These are phyloP conservation scores for Anthonomus grandis DNA, from an alignment of 1,140 invertebrate genomes.

Conservation along the genomic window DNA sequence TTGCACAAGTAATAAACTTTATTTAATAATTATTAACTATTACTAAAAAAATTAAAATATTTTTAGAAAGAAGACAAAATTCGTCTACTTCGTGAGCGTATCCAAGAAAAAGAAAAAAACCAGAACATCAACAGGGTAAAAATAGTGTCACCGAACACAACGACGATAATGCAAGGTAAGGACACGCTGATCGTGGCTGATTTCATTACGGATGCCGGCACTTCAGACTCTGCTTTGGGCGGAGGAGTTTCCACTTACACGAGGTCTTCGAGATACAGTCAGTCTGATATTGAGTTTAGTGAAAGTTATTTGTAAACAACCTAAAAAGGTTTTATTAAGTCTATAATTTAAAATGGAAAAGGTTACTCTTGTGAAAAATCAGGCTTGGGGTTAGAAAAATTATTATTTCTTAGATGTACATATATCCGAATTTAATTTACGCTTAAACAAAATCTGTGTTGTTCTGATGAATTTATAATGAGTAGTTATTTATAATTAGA, in stretches of 20 bases:
- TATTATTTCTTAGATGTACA: no score
- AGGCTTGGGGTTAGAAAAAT: no score
- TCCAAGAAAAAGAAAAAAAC: constrained; percentile 68
- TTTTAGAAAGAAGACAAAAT: constrained; percentile 87
- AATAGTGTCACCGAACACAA: constrained; percentile 10
- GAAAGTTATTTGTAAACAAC: constrained; percentile 83
- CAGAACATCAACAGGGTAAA: no score
- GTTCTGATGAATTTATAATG: no score
- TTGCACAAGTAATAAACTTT: constrained; percentile 69
- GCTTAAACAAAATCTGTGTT: no score
- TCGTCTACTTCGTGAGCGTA: constrained; percentile 69
- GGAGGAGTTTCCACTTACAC: constrained; percentile 70
- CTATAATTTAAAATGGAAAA: no score
- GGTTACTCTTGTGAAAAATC: no score
- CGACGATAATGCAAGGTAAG: constrained; percentile 52
- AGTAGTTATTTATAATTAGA: no score
- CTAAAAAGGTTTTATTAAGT: no score
- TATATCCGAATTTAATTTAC: no score
- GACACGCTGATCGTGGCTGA: constrained; percentile 60
- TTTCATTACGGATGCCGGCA: constrained; percentile 71
- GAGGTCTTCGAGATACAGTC: constrained; percentile 71
- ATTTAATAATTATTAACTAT: no score
- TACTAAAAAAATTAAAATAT: not conserved
- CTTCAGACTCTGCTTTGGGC: constrained; percentile 70
- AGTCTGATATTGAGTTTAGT: constrained; percentile 81